Base-by-base conservation (phyloP, 92 coral and sea anemone genomes). In the Plumapathes pennacea region DNA sequence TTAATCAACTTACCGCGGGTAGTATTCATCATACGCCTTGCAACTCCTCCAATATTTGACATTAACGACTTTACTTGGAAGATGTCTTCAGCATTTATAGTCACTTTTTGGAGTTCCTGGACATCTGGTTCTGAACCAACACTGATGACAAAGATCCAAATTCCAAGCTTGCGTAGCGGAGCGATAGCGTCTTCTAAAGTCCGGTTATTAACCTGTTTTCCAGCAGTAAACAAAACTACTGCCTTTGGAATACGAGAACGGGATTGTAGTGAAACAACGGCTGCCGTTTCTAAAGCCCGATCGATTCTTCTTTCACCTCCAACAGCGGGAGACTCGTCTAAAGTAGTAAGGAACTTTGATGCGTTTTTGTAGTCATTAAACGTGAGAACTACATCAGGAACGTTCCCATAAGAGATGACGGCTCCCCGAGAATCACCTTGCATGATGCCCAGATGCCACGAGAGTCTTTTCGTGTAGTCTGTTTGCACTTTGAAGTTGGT, bases 381-480 rank as follows among this genome's bases (percentile, higher is more conserved):
- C 37, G 49, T 52, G 22, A 78, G 56, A n/a, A 48, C 62, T 4
- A 57, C 44, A 29, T 38, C 40, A 13, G 83, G 33, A 26, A 54
- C 58, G 47, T 44, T 65, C 21, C 90, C 81, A 46, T 84, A 84
- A 20, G 72, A 57, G 37, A 84, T 50, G 4, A 84, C 47, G 17
- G 82, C 90, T 3, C 69, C 90, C 25, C 78, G 82, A 17, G 82
- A 62, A 38, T 70, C 60, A 10, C 67, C 31, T 10, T 64, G 67
- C 18, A 77, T 78, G 25, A 84, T 31, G 20, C 85, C 82, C 28
- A 84, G 75, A 25, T 77, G 58, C 17, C 53, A 21, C 22, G 85
- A 70, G 14, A 71, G 43, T 6, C 79, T 47, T 27, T 84, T 69
- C 4, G 73, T 78, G 23, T 75, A 84, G 6, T 59, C 20, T 40